A percentile compares a stretch with the other conserved stretches of the same genome.
Evolutionary conservation across 2,797 vertebrate species (phyloP).

Genomic region (Thaleichthys pacificus): DNA sequence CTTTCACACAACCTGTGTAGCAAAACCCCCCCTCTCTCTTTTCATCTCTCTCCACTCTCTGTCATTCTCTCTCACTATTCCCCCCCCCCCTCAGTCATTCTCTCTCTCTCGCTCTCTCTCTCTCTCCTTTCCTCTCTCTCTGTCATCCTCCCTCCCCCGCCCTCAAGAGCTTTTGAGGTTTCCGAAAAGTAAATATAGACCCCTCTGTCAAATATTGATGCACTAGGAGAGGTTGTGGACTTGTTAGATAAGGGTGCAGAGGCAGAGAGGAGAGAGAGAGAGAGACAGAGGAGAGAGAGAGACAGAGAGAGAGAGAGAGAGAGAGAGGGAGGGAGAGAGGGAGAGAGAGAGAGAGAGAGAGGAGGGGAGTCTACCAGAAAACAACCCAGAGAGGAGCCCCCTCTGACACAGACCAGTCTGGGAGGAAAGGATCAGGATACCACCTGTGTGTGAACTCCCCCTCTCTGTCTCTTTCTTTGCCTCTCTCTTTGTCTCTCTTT

Average conservation of each 20-base stretch:
- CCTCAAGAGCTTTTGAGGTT: conserved; percentile 34
- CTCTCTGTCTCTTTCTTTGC: background rate
- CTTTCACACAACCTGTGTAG: too few relatives aligned
- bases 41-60: background rate
- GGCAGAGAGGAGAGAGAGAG: conserved; percentile 13
- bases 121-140: background rate
- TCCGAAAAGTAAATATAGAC: conserved; percentile 52
- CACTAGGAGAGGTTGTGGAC: conserved; percentile 37
- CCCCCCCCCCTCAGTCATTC: background rate
- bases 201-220: conserved; percentile 51
- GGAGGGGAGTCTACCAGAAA: background rate
- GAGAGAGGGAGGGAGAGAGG: conserved; percentile 21
- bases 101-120: too few relatives aligned
- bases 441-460: too few relatives aligned
- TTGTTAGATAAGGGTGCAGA: conserved; percentile 25
- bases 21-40: too few relatives aligned
- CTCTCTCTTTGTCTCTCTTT: conserved; percentile 13
- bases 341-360: background rate
- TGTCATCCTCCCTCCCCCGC: background rate
- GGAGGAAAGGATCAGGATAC: too few relatives aligned
- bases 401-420: too few relatives aligned
- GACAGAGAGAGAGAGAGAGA: conserved; percentile 3
- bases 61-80: too few relatives aligned
- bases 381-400: background rate
- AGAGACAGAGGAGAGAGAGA: too few relatives aligned